Evolutionary conservation across 2,113 vertebrate genomes (phyloP).

Genomic region (Spheniscus mendiculus): DNA sequence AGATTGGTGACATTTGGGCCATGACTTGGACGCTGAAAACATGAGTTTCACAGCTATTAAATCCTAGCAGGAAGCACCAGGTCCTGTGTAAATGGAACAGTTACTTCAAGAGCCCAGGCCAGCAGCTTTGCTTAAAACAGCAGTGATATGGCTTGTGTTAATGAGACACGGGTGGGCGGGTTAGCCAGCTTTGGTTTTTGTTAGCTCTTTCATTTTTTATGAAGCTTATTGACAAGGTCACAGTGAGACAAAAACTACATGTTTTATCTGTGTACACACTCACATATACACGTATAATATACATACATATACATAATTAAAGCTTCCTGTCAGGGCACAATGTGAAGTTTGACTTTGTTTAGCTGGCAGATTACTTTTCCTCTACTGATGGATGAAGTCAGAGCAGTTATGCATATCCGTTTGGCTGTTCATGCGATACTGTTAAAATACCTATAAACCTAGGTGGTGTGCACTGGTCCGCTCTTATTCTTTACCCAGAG

Average conservation of each 20-base stretch:
- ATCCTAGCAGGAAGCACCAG: neutral
- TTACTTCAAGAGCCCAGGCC: neutral
- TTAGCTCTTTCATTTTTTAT: neutral
- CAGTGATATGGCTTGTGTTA: neutral
- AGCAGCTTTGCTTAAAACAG: neutral
- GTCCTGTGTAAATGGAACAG: neutral
- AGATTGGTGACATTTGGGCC: neutral
- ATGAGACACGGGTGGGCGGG: neutral
- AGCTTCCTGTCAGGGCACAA: neutral
- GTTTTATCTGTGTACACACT: neutral
- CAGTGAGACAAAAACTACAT: neutral
- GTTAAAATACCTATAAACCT: neutral
- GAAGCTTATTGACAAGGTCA: neutral
- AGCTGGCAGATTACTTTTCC: neutral
- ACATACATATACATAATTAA: neutral
- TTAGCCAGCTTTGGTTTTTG: neutral
- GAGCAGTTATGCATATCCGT: neutral
- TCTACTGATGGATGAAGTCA: neutral
- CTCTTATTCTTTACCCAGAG: neutral
- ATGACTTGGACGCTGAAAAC: neutral
- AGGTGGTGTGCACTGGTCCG: neutral
- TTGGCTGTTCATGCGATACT: neutral
- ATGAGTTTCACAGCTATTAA: constrained; percentile 24
- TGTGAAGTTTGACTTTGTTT: neutral
- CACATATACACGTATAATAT: neutral